phyloP scores from a whole-genome alignment of 2,797 vertebrate species.

The Rhincodon typus region DNA sequence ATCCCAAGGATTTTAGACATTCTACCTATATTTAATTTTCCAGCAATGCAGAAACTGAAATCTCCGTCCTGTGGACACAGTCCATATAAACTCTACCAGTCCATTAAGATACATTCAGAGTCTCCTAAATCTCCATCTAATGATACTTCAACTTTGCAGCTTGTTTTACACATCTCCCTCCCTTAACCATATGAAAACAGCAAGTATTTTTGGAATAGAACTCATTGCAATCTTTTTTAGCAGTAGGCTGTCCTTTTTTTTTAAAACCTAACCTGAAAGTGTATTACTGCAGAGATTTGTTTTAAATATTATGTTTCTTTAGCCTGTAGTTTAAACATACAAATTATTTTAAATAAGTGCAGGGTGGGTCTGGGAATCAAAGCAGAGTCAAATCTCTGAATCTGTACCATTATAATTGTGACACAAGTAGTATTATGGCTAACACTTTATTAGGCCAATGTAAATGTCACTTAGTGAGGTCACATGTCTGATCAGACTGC shows the following conservation, averaged over 20 bases:
- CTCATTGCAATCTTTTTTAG: not conserved
- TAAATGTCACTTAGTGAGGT: not conserved
- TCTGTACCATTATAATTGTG: not conserved
- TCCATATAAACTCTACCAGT: not conserved
- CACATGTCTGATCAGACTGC: not conserved
- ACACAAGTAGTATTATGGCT: not conserved
- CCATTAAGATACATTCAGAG: not conserved
- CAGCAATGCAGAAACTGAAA: not conserved
- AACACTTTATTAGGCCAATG: not conserved
- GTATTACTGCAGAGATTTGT: not conserved
- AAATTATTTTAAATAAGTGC: not conserved
- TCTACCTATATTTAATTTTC: too few relatives aligned
- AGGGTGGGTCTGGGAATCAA: not conserved
- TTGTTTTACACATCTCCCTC: not conserved
- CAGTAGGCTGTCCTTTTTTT: not conserved
- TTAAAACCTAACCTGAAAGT: not conserved
- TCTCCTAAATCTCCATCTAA: not conserved
- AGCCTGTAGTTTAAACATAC: not conserved
- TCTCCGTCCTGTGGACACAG: not conserved
- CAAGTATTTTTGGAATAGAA: not conserved
- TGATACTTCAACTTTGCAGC: not conserved
- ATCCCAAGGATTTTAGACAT: too few relatives aligned
- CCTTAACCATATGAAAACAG: not conserved
- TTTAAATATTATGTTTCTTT: not conserved
- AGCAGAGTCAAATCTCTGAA: not conserved